These are phyloP conservation scores for Phataginus tricuspis DNA, from an alignment of 2,797 vertebrate genomes.

Conservation along the genomic window DNA sequence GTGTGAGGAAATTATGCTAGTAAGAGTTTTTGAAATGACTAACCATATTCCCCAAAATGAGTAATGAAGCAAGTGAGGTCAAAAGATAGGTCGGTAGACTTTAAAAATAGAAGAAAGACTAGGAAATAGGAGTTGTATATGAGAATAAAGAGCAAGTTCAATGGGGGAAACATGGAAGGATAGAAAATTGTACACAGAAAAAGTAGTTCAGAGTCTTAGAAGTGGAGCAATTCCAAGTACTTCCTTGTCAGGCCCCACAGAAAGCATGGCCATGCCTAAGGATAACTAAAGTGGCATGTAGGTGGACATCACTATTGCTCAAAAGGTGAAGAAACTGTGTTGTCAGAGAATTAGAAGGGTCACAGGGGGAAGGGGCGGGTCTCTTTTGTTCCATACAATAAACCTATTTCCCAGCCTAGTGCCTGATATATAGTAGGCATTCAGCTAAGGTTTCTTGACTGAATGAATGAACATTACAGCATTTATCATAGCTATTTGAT, in stretches of 20 bases:
- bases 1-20: not conserved
- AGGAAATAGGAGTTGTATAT: not conserved
- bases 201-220: not conserved
- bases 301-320: not conserved
- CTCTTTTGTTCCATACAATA: not conserved
- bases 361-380: not conserved
- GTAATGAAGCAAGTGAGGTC: not conserved
- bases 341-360: not conserved
- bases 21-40: slow-evolving; percentile 1
- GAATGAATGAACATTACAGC: not conserved
- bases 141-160: not conserved
- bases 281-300: not conserved
- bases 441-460: not conserved
- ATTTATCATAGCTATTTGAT: not conserved
- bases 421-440: not conserved
- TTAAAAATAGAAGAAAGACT: slow-evolving; percentile 11
- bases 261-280: not conserved
- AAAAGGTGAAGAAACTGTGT: slow-evolving; percentile 1
- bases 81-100: not conserved
- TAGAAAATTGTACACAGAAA: not conserved
- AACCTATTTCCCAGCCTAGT: not conserved
- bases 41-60: not conserved
- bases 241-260: not conserved
- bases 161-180: not conserved
- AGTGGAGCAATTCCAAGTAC: not conserved